Evolutionary conservation across 2,113 vertebrate genomes (phyloP), one percentile per base, ranked within the genome.

Genomic region (Calypte anna): DNA sequence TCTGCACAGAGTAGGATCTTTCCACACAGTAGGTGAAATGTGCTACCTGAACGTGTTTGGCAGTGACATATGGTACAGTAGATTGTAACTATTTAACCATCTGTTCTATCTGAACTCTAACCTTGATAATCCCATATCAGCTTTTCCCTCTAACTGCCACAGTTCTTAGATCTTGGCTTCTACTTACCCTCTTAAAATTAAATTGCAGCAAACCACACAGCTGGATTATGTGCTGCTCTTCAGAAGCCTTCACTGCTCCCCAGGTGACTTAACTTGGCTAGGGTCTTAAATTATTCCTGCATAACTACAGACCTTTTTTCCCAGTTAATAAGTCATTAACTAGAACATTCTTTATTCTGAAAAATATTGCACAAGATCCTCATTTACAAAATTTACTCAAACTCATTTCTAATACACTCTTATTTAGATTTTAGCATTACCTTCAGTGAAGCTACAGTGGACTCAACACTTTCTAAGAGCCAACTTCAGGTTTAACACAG

Each of bases 71-170:
- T 84, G 74, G 46, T 68, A 50, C 89, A 51, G 50, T 46, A 62
- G 90, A 51, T 51, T 66, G 59, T 40, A 77, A 76, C 57, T 63
- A 57, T 85, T 94, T 96, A 73, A 76, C 80, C 90, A 96, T 90
- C 77, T 86, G 95, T 64, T 86, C 69, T 9, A 7, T 2, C 69
- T 28, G 72, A 88, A 55, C 82, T 76, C 78, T 70, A 80, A 97
- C 58, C 86, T 92, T 27, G 19, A 31, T 36, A 82, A 96, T 92
- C 82, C 55, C 46, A 1, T 61, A 86, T 38, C 44, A 59, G 75
- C 67, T 81, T 43, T 78, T 63, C 78, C 83, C 2, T 1, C 30
- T 63, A 88, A 88, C 72, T 55, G 63, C 82, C 24, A 14, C 43
- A 81, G 55, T 62, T 90, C 91, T 83, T 38, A 70, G 40, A 61